phyloP scores from a whole-genome alignment of 2,888 invertebrate genomes.

The Dendrolimus pini region DNA sequence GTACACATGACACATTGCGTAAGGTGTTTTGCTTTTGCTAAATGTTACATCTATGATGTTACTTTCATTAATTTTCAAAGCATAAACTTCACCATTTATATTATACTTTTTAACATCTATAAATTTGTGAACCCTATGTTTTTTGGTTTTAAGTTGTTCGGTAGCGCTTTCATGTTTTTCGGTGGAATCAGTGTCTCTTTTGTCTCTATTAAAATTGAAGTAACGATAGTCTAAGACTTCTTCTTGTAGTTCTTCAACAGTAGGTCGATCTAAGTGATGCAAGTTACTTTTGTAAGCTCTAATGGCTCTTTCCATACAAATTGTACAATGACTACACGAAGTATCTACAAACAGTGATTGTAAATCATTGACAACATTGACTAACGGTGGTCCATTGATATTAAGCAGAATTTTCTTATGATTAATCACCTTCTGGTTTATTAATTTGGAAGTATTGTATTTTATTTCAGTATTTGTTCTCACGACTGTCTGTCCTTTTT shows the following conservation, averaged over 20 bases:
- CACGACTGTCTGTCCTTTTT: slow-evolving; percentile 4
- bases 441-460: slow-evolving; percentile 7
- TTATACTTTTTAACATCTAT: slow-evolving; percentile 47
- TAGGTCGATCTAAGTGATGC: slow-evolving; percentile 13
- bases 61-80: slow-evolving; percentile 47
- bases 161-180: neutral
- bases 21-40: slow-evolving; percentile 15
- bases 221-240: slow-evolving; percentile 19
- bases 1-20: slow-evolving; percentile 39
- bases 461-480: slow-evolving; percentile 11
- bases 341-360: slow-evolving; percentile 30
- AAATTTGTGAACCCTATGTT: slow-evolving; percentile 21
- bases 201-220: slow-evolving; percentile 19
- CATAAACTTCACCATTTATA: slow-evolving; percentile 37
- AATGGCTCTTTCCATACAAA: slow-evolving; percentile 44
- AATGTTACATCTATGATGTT: slow-evolving; percentile 9
- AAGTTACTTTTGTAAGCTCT: slow-evolving; percentile 25
- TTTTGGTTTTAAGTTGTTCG: slow-evolving; percentile 24
- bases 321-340: slow-evolving; percentile 32
- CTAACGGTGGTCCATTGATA: slow-evolving; percentile 20
- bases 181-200: slow-evolving; percentile 18
- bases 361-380: slow-evolving; percentile 22
- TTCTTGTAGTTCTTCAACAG: slow-evolving; percentile 22
- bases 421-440: slow-evolving; percentile 1
- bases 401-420: slow-evolving; percentile 26